phyloP scores from a whole-genome alignment of 53 echinoderm and acorn worm species.

The Crossaster papposus region DNA sequence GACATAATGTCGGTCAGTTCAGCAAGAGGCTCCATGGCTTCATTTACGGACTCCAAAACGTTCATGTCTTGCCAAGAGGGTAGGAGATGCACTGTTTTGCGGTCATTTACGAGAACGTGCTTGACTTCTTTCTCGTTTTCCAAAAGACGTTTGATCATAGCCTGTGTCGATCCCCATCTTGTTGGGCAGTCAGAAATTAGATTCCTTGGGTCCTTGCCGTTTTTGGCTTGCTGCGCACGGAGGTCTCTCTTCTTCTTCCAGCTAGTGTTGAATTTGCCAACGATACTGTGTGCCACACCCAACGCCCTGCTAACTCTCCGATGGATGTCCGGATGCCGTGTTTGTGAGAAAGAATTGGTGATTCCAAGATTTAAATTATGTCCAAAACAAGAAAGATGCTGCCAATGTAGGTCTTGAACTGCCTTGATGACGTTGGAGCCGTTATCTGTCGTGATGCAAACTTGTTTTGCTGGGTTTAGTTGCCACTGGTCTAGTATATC shows the following conservation, averaged over 20 bases:
- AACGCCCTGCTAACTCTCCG: slow-evolving; percentile 29
- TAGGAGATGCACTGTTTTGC: slow-evolving; percentile 36
- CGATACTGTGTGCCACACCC: slow-evolving; percentile 21
- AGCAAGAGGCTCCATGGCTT: slow-evolving; percentile 35
- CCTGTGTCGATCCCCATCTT: slow-evolving; percentile 56
- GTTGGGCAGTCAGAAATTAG: slow-evolving; percentile 46
- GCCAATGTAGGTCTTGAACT: too few relatives aligned
- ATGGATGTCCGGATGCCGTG: slow-evolving; percentile 48
- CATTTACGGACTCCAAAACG: slow-evolving; percentile 39
- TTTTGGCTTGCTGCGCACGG: slow-evolving; percentile 3
- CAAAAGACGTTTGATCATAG: slow-evolving; percentile 48
- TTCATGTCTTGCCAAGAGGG: slow-evolving; percentile 50
- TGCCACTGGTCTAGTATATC: too few relatives aligned
- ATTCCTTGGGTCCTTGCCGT: slow-evolving; percentile 37
- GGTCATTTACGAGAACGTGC: slow-evolving; percentile 39
- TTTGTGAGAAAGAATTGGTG: slow-evolving; percentile 47
- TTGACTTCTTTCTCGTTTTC: slow-evolving; percentile 46
- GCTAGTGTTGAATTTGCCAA: slow-evolving; percentile 52
- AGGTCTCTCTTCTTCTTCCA: slow-evolving; percentile 59
- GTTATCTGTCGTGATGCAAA: too few relatives aligned
- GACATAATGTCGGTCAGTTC: slow-evolving; percentile 63
- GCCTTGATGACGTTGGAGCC: too few relatives aligned
- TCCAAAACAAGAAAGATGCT: too few relatives aligned
- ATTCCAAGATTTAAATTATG: slow-evolving; percentile 57
- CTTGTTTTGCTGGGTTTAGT: too few relatives aligned